Evolutionary conservation across 2,888 invertebrate genomes (phyloP).

Genomic region (Actias luna): DNA sequence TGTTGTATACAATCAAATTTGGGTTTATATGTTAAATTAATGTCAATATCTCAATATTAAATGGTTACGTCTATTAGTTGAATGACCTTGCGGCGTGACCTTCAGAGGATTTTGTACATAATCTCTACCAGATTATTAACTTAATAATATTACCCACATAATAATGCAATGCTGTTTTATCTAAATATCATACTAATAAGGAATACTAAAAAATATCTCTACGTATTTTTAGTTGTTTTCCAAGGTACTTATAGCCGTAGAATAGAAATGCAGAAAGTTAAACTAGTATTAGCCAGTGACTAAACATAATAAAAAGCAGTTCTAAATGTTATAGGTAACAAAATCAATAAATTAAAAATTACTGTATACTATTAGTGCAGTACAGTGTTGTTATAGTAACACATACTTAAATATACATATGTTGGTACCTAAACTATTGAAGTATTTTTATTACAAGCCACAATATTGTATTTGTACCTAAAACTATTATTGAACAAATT

Average conservation of each 20-base stretch:
- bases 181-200: no score
- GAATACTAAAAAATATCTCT: no score
- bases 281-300: no score
- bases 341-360: no score
- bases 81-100: slow-evolving; percentile 34
- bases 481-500: not conserved
- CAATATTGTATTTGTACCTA: not conserved
- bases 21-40: not conserved
- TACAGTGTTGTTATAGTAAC: not conserved
- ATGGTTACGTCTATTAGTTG: slow-evolving; percentile 8
- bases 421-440: not conserved
- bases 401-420: not conserved
- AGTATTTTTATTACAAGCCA: not conserved
- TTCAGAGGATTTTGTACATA: slow-evolving; percentile 17
- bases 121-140: not conserved
- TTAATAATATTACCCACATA: no score
- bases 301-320: no score
- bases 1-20: not conserved
- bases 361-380: no score
- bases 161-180: no score
- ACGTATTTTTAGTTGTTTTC: no score
- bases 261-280: no score
- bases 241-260: no score
- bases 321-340: no score
- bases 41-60: not conserved